Evolutionary conservation across 2,113 vertebrate genomes (phyloP).

Genomic region (Centropus bengalensis): DNA sequence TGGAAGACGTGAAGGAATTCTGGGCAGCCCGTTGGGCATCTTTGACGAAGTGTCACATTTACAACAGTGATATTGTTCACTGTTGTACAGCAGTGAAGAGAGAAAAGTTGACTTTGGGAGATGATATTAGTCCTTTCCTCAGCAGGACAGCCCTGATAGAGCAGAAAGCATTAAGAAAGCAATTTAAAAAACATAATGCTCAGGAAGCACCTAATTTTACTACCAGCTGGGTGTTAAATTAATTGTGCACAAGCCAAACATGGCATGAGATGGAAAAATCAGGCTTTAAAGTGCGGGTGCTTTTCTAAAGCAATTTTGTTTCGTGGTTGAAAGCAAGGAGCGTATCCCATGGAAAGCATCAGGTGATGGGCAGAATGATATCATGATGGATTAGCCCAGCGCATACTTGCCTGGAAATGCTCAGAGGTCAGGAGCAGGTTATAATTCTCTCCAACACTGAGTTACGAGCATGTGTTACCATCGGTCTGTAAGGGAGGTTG

Average conservation of each 20-base stretch:
- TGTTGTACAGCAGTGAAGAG: background rate
- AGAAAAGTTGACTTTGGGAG: slow-evolving; percentile 13
- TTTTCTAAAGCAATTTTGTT: background rate
- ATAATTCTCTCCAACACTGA: background rate
- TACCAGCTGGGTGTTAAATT: slow-evolving; percentile 72
- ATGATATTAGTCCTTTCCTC: slow-evolving; percentile 35
- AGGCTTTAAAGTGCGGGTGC: background rate
- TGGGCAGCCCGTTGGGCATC: background rate
- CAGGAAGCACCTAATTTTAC: slow-evolving; percentile 68
- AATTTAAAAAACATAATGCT: slow-evolving; percentile 65
- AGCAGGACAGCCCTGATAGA: slow-evolving; percentile 51
- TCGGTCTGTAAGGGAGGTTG: accelerated
- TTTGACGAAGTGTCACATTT: slow-evolving; percentile 45
- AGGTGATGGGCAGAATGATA: background rate
- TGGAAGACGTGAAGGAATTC: slow-evolving; percentile 8
- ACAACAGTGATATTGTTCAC: slow-evolving; percentile 17
- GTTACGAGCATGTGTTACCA: background rate
- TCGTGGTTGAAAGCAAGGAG: background rate
- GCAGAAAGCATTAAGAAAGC: slow-evolving; percentile 66
- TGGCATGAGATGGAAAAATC: background rate
- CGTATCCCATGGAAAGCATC: background rate
- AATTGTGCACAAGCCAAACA: slow-evolving; percentile 28
- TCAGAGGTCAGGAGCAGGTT: background rate
- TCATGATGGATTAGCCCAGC: background rate
- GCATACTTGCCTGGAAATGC: background rate